A percentile compares a stretch with the other conserved stretches of the same genome.
phyloP scores from a whole-genome alignment of 2,888 invertebrate species.

The Gymnoscelis rufifasciata region DNA sequence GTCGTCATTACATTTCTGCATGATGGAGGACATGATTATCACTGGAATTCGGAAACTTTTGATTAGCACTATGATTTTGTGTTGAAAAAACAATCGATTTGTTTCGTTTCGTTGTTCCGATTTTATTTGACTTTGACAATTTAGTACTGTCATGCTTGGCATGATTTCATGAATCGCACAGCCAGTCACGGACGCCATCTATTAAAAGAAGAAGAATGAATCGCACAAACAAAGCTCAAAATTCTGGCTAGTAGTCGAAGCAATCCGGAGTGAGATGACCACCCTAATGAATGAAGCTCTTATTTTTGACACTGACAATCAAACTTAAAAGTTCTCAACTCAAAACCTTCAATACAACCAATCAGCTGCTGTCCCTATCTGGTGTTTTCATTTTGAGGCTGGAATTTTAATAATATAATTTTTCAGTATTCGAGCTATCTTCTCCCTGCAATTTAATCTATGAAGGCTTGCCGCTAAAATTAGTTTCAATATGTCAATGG shows the following conservation, averaged over 20 bases:
- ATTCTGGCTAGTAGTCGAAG: no score
- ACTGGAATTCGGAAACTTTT: not conserved
- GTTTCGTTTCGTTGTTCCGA: slow-evolving; percentile 3
- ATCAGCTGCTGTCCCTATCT: no score
- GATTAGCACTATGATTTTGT: not conserved
- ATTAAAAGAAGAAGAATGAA: no score
- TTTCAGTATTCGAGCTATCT: no score
- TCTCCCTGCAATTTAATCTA: not conserved
- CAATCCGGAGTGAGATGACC: no score
- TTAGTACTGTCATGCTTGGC: not conserved
- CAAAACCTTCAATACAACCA: no score
- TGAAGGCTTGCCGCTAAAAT: not conserved
- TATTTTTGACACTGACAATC: no score
- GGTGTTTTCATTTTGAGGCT: not conserved
- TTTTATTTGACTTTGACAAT: not conserved
- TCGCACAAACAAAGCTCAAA: no score
- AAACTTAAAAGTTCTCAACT: not conserved
- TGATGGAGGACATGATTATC: slow-evolving; percentile 54
- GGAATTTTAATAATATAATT: not conserved
- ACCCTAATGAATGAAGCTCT: no score
- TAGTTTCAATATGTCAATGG: slow-evolving; percentile 48
- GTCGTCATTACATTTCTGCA: slow-evolving; percentile 87
- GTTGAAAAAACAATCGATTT: slow-evolving; percentile 30
- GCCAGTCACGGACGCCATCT: no score
- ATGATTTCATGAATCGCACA: no score